Evolutionary conservation across 2,113 vertebrate genomes (phyloP).

Genomic region (Canis aureus): DNA sequence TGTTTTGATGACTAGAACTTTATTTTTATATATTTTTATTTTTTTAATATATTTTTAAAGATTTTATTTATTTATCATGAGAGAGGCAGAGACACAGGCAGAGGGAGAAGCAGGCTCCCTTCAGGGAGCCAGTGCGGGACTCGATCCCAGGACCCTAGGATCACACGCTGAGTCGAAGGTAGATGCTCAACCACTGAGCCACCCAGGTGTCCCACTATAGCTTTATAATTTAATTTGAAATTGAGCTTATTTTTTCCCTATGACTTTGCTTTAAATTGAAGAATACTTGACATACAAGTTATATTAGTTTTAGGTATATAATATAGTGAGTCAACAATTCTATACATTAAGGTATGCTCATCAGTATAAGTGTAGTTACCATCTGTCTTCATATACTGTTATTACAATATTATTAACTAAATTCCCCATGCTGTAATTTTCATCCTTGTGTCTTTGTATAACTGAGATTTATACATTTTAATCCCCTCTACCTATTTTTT

Average conservation of each 20-base stretch:
- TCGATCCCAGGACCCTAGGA: too few relatives aligned
- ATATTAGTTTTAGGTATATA: not conserved
- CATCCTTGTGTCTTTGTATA: not conserved
- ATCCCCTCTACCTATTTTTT: not conserved
- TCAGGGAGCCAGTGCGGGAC: too few relatives aligned
- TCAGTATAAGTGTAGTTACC: not conserved
- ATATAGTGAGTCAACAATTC: not conserved
- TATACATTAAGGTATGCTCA: not conserved
- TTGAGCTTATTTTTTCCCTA: not conserved
- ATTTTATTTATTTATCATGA: too few relatives aligned
- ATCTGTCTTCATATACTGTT: not conserved
- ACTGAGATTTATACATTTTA: not conserved
- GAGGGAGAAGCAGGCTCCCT: too few relatives aligned
- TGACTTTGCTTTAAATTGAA: not conserved
- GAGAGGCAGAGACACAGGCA: too few relatives aligned
- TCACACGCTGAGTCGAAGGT: too few relatives aligned
- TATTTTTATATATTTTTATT: not conserved
- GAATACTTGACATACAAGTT: not conserved
- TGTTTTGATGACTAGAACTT: not conserved
- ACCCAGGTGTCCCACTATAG: not conserved
- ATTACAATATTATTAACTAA: not conserved
- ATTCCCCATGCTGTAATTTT: not conserved
- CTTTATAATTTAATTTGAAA: slow-evolving; percentile 17
- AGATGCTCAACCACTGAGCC: too few relatives aligned
- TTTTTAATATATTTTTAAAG: too few relatives aligned